Evolutionary conservation across 2,888 invertebrate genomes (phyloP), one percentile per base, ranked within the genome.

Genomic region (Fragum sueziense): DNA sequence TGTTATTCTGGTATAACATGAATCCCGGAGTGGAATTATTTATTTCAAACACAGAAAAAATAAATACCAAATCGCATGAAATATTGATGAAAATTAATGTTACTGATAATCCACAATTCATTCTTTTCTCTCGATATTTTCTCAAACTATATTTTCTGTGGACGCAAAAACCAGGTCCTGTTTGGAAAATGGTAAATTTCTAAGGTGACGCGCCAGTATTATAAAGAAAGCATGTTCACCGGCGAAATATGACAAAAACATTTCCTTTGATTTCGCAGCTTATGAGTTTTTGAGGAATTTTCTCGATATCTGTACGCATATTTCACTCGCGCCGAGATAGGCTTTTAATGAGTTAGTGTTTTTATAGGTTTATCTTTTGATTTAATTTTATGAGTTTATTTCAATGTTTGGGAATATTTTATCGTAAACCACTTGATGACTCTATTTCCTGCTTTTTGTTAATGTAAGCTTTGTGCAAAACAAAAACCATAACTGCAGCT

Each of bases 271-370:
- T 47, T 47, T 47, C 47, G n/a, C 17, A 20, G 47, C 47, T 47
- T 47, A 47, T 47, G 47, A 47, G 47, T 47, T 47, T 47, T 47
- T 47, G 4, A 47, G 47, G 47, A 47, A 47, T 47, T 47, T 47
- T n/a, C 47, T 47, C n/a, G 47, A 47, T 47, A 47, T 47, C 47
- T 20, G 47, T 20, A 14, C 20, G 47, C 14, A 47, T 47, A 47
- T 47, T 47, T 47, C 47, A 14, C 20, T n/a, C 47, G 47, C 47
- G 47, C 47, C n/a, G 11, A 57, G 57, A 57, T 57, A 57, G 20
- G 57, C 27, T 57, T 57, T 57, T 57, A 57, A 57, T 27, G 57
- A 57, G 22, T 57, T 22, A 57, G 57, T 27, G 57, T 25, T 57
- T 57, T 57, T 27, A 57, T 57, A 27, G 57, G 9, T n/a, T 57